These are phyloP conservation scores for Apolygus lucorum DNA, from an alignment of 1,140 invertebrate species.

Conservation along the genomic window DNA sequence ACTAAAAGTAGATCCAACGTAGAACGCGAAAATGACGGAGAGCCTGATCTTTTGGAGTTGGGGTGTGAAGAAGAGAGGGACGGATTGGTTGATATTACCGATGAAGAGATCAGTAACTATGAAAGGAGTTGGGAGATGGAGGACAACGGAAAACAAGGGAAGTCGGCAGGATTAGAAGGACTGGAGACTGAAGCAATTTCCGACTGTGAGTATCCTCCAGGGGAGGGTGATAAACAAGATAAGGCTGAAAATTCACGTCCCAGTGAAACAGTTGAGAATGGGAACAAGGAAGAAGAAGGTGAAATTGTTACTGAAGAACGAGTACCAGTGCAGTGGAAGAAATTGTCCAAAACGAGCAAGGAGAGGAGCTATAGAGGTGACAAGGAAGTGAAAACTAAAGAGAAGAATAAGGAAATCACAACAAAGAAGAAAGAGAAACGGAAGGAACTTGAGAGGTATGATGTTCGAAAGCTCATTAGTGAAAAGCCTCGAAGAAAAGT, in stretches of 20 bases:
- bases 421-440: conserved; percentile 61
- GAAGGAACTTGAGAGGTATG: conserved; percentile 70
- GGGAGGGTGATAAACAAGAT: conserved; percentile 6
- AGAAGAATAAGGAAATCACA: conserved; percentile 39
- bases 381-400: conserved; percentile 39
- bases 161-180: conserved; percentile 43
- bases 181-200: conserved; percentile 63
- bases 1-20: too few relatives aligned
- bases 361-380: conserved; percentile 73
- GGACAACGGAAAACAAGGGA: conserved; percentile 14
- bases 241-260: conserved; percentile 3
- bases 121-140: conserved; percentile 30
- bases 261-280: conserved; percentile 12
- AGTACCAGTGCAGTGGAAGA: conserved; percentile 59
- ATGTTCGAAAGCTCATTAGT: conserved; percentile 65
- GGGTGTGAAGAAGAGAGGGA: conserved; percentile 30
- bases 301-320: conserved; percentile 42
- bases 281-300: conserved; percentile 43
- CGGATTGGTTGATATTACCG: conserved; percentile 33
- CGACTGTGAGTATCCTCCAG: conserved; percentile 40
- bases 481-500: conserved; percentile 57
- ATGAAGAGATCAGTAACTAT: conserved; percentile 33
- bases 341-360: conserved; percentile 66
- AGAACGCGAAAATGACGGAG: conserved; percentile 18
- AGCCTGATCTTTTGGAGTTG: conserved; percentile 15